Evolutionary conservation across 92 coral and sea anemone genomes (phyloP), one percentile per base, ranked within the genome.

Genomic region (Porites rus): DNA sequence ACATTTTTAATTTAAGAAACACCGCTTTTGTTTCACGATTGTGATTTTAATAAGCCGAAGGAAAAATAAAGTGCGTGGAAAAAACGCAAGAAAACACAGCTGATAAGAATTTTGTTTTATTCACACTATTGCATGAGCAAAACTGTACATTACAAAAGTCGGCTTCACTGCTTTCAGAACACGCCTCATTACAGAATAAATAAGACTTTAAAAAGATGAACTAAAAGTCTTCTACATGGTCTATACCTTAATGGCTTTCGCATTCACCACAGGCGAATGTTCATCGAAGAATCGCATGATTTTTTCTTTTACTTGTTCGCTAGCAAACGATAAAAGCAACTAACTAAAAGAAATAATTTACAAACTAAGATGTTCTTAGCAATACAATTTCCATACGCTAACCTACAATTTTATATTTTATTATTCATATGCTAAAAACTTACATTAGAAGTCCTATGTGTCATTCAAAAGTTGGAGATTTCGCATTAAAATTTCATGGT

Each of bases 41-140:
- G 85, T 80, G 25, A 81, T 81, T 53, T 69, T 24, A 67, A 81
- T 18, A 66, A 83, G 53, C 56, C 8, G 31, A 46, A 38, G 11
- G 25, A 46, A 73, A 50, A 11, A 6, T 64, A 8, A 82, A 56
- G 72, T 82, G 22, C 62, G 62, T 31, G 65, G 67, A 71, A 20
- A 60, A 82, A 82, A 71, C 10, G 43, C 14, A 72, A 22, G 38
- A 28, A 18, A 10, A 7, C 16, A 73, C 79, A 72, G 61, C 62
- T 63, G 87, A 74, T 63, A 72, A 62, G 72, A 56, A 17, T 69
- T 25, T 69, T 10, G 8, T 38, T 83, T 83, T 83, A 83, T 72
- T 83, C 79, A 83, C 87, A 83, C 87, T 72, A 20, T 73, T 58
- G 59, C 18, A 81, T 70, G 69, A 43, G 77, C 85, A 69, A 69